Percentiles rank a stretch among this genome's conserved stretches.
These are phyloP conservation scores for Theristus sp. DNA, from an alignment of 2,888 invertebrate genomes.

Conservation along the genomic window DNA sequence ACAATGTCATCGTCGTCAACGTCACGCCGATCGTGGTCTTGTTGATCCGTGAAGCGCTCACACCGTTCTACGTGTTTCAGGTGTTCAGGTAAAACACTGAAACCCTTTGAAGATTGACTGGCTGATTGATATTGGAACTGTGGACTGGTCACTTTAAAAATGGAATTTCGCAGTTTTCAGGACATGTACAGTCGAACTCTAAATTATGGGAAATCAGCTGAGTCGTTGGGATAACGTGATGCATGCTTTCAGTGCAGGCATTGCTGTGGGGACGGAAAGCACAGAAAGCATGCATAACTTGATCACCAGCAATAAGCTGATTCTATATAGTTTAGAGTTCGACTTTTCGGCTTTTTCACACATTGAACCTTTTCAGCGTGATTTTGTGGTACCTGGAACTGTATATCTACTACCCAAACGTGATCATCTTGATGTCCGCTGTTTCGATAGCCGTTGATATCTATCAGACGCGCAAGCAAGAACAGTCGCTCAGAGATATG, in stretches of 20 bases:
- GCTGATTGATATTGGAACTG: too few relatives aligned
- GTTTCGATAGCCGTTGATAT: conserved; percentile 43
- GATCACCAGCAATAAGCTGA: too few relatives aligned
- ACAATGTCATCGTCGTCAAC: conserved; percentile 33
- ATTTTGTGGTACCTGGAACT: conserved; percentile 62
- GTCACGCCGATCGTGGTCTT: conserved; percentile 31
- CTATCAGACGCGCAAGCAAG: conserved; percentile 14
- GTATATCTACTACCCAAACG: conserved; percentile 64
- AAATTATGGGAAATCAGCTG: too few relatives aligned
- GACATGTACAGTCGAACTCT: too few relatives aligned
- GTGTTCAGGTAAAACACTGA: conserved; percentile 19
- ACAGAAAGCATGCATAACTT: too few relatives aligned
- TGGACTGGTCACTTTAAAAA: too few relatives aligned
- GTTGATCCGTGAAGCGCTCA: conserved; percentile 32
- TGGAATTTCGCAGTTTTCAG: too few relatives aligned
- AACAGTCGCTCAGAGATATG: conserved; percentile 42
- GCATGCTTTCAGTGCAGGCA: too few relatives aligned
- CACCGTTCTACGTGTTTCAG: conserved; percentile 35
- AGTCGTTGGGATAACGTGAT: too few relatives aligned
- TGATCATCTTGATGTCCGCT: conserved; percentile 58
- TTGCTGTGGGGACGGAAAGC: too few relatives aligned
- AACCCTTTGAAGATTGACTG: neutral
- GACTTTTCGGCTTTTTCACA: too few relatives aligned
- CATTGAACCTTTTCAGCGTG: conserved; percentile 57
- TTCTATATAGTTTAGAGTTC: too few relatives aligned